A percentile compares a stretch with the other conserved stretches of the same genome.
These are phyloP conservation scores for Vireo griseus DNA, from an alignment of 2,797 vertebrate species.

Conservation along the genomic window DNA sequence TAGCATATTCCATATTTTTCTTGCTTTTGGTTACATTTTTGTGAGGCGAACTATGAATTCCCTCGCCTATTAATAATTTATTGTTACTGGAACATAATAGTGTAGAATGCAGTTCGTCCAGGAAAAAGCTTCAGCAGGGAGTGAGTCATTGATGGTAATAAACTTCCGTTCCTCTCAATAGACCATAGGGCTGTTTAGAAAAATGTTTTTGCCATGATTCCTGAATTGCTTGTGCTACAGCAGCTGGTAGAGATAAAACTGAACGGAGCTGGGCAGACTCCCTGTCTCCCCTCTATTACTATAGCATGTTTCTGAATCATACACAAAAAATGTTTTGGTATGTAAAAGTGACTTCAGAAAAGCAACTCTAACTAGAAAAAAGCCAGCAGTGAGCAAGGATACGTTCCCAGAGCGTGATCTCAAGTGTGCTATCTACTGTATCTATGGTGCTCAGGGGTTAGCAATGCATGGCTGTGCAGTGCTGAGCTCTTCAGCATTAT, in stretches of 20 bases:
- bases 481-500: background rate
- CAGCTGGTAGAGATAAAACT: conserved; percentile 65
- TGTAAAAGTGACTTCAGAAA: conserved; percentile 51
- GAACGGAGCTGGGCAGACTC: conserved; percentile 51
- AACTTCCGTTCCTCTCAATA: conserved; percentile 58
- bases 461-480: background rate
- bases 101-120: background rate
- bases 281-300: conserved; percentile 62
- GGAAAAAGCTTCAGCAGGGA: conserved; percentile 57
- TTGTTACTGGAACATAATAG: conserved; percentile 64
- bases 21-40: conserved; percentile 53
- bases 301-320: conserved; percentile 59
- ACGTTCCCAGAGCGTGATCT: background rate
- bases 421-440: background rate
- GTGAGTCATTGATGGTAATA: conserved; percentile 62
- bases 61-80: conserved; percentile 56
- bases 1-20: conserved; percentile 57
- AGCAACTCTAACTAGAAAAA: background rate
- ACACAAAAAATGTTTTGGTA: conserved; percentile 44
- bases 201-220: conserved; percentile 51
- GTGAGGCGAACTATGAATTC: conserved; percentile 15
- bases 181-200: conserved; percentile 34
- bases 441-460: background rate
- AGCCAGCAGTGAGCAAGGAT: background rate
- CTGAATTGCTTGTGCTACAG: conserved; percentile 33